Conservation (phyloP, 2,113 vertebrate genomes). For the Promerops cafer region DNA sequence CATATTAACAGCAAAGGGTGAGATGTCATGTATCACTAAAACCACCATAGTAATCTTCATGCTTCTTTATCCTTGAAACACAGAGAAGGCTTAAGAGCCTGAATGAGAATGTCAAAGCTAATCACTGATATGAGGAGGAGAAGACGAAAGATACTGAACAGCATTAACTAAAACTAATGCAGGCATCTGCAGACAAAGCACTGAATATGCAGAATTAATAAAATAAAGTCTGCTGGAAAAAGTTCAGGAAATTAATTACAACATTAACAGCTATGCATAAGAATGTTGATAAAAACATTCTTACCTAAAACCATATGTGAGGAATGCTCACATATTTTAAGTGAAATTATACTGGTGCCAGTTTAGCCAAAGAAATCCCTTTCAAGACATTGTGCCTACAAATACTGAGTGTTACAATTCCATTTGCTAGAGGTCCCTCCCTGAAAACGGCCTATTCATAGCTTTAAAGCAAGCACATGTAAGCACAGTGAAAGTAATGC, state of each 20-base stretch:
- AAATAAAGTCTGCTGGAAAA: not conserved
- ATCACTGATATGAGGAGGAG: not conserved
- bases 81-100: not conserved
- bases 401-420: not conserved
- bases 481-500: not conserved
- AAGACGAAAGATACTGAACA: not conserved
- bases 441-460: not conserved
- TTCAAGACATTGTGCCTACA: not conserved
- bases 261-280: not conserved
- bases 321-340: not conserved
- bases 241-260: not conserved
- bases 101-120: not conserved
- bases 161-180: not conserved
- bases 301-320: not conserved
- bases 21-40: not conserved
- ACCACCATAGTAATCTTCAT: not conserved
- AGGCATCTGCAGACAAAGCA: not conserved
- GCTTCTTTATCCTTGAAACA: not conserved
- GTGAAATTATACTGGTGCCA: not conserved
- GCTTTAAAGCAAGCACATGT: not conserved
- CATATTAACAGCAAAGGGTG: not conserved
- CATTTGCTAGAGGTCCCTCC: not conserved
- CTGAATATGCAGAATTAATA: not conserved
- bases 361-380: not conserved
- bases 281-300: not conserved